These are phyloP conservation scores for Geococcyx californianus DNA, from an alignment of 2,113 vertebrate genomes.

Conservation along the genomic window DNA sequence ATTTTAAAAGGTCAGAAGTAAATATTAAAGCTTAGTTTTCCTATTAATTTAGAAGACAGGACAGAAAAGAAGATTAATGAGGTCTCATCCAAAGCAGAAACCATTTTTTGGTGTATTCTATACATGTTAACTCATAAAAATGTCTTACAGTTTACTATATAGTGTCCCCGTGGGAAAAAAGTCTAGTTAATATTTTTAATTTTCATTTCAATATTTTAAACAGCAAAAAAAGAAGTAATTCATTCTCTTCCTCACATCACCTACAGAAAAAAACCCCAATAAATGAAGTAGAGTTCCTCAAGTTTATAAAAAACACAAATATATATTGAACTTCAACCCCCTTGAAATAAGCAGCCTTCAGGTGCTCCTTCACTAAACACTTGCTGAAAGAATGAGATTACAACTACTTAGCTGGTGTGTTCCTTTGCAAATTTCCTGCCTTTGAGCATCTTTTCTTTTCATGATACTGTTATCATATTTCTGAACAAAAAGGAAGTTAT, in stretches of 20 bases:
- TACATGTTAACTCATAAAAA: not conserved
- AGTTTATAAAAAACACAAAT: not conserved
- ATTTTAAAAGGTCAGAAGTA: not conserved
- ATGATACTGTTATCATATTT: not conserved
- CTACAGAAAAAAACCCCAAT: not conserved
- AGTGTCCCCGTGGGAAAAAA: not conserved
- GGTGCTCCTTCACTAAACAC: not conserved
- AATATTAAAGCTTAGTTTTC: not conserved
- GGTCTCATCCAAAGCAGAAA: not conserved
- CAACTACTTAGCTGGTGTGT: not conserved
- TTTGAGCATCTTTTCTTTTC: not conserved
- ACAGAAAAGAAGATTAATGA: not conserved
- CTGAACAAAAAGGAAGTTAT: not conserved
- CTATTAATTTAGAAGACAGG: not conserved
- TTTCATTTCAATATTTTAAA: not conserved
- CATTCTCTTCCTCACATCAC: not conserved
- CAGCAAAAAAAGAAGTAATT: not conserved
- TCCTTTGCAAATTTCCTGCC: conserved; percentile 7
- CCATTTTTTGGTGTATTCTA: not conserved
- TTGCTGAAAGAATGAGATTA: not conserved
- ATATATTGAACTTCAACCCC: not conserved
- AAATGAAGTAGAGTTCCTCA: not conserved
- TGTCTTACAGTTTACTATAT: not conserved
- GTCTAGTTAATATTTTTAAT: not conserved
- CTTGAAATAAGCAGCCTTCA: not conserved